Evolutionary conservation across 1,140 invertebrate species (phyloP).

Genomic region (Drosophila melanogaster): DNA sequence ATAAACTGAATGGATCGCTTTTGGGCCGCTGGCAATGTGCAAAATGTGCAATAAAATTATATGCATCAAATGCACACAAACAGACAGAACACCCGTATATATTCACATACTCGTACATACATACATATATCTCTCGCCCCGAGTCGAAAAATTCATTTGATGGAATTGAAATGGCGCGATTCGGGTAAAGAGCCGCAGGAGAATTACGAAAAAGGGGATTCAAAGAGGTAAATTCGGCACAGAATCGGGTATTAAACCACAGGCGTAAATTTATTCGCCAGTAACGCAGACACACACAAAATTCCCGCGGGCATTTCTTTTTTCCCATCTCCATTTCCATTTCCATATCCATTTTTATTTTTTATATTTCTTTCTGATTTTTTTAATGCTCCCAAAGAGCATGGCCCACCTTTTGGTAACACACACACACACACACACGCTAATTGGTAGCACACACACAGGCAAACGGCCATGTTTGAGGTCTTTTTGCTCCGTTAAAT

Average conservation of each 20-base stretch:
- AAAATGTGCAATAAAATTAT: conserved; percentile 78
- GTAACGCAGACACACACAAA: conserved; percentile 28
- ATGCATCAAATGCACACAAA: conserved; percentile 66
- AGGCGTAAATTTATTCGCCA: conserved; percentile 76
- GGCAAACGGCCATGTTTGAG: conserved; percentile 11
- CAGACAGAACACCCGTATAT: conserved; percentile 5
- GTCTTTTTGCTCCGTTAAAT: conserved; percentile 40
- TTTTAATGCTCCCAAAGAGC: conserved; percentile 28
- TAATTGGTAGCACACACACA: conserved; percentile 54
- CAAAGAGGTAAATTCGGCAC: conserved; percentile 5
- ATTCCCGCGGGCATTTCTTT: conserved; percentile 67
- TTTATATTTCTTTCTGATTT: neutral
- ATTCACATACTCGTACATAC: conserved; percentile 10
- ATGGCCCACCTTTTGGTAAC: conserved; percentile 27
- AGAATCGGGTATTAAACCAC: conserved; percentile 73
- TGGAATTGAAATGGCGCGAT: conserved; percentile 65
- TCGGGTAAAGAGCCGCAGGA: conserved; percentile 38
- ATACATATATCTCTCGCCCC: conserved; percentile 12
- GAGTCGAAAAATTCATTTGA: conserved; percentile 54
- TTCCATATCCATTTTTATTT: conserved; percentile 13
- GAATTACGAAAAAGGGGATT: conserved; percentile 27
- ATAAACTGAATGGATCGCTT: conserved; percentile 40
- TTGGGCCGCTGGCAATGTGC: conserved; percentile 35
- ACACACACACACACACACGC: conserved; percentile 22
- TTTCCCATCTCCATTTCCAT: conserved; percentile 10